phyloP scores from a whole-genome alignment of 2,797 vertebrate genomes.

The Cygnus olor region DNA sequence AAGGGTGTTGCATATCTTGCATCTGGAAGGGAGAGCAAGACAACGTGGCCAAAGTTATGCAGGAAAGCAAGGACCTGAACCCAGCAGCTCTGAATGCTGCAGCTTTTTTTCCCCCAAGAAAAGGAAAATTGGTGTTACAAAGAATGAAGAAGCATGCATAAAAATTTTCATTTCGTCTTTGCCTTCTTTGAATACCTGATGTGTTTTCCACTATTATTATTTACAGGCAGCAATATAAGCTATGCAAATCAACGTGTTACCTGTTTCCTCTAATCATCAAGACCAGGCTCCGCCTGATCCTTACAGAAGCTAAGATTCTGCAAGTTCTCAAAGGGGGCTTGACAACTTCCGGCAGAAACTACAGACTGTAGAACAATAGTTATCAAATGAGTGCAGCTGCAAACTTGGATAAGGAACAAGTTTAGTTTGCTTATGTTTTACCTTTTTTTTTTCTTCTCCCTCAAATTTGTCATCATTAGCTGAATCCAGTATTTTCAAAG shows the following conservation, averaged over 20 bases:
- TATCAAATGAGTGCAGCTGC: constrained; percentile 17
- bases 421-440: neutral
- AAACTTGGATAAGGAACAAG: neutral
- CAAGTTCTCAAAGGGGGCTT: neutral
- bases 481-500: constrained; percentile 10
- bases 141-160: neutral
- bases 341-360: neutral
- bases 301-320: neutral
- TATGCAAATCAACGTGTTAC: neutral
- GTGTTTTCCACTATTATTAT: neutral
- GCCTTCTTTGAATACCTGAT: neutral
- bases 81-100: neutral
- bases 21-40: neutral
- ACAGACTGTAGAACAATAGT: neutral
- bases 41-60: neutral
- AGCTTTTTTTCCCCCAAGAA: neutral
- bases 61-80: neutral
- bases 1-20: neutral
- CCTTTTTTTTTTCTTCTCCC: neutral
- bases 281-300: neutral
- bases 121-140: neutral
- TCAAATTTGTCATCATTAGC: constrained; percentile 21
- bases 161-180: neutral
- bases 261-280: neutral
- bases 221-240: neutral